phyloP scores from a whole-genome alignment of 2,888 invertebrate species.

The Spicauda simplicius region DNA sequence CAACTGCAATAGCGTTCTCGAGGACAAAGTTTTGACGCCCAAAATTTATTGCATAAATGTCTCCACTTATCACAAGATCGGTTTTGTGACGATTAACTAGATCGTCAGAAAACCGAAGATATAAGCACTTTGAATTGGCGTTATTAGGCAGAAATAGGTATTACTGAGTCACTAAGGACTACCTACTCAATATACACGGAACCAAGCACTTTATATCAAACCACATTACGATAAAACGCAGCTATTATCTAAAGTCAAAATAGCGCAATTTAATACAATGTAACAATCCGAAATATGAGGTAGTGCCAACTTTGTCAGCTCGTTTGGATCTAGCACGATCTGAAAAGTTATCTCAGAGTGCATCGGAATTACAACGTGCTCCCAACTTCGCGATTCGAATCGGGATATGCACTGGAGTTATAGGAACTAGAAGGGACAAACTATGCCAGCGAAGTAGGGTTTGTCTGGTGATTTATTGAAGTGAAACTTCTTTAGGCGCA shows the following conservation, averaged over 20 bases:
- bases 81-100: too few relatives aligned
- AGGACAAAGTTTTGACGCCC: too few relatives aligned
- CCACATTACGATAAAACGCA: background rate
- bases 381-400: slow-evolving; percentile 71
- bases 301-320: slow-evolving; percentile 71
- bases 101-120: too few relatives aligned
- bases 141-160: too few relatives aligned
- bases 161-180: too few relatives aligned
- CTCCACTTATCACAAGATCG: too few relatives aligned
- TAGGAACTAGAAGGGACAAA: slow-evolving; percentile 54
- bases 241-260: slow-evolving; percentile 13
- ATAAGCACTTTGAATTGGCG: too few relatives aligned
- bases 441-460: too few relatives aligned
- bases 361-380: slow-evolving; percentile 77
- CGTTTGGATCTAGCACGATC: slow-evolving; percentile 69
- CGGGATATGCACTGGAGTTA: slow-evolving; percentile 53
- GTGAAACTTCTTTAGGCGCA: too few relatives aligned
- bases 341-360: slow-evolving; percentile 76
- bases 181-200: background rate
- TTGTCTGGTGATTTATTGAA: too few relatives aligned
- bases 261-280: slow-evolving; percentile 46
- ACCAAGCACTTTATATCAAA: background rate
- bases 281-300: slow-evolving; percentile 49
- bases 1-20: too few relatives aligned
- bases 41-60: too few relatives aligned